Evolutionary conservation across 2,888 invertebrate genomes (phyloP), one percentile per base, ranked within the genome.

Genomic region (Myopa tessellatipennis): DNA sequence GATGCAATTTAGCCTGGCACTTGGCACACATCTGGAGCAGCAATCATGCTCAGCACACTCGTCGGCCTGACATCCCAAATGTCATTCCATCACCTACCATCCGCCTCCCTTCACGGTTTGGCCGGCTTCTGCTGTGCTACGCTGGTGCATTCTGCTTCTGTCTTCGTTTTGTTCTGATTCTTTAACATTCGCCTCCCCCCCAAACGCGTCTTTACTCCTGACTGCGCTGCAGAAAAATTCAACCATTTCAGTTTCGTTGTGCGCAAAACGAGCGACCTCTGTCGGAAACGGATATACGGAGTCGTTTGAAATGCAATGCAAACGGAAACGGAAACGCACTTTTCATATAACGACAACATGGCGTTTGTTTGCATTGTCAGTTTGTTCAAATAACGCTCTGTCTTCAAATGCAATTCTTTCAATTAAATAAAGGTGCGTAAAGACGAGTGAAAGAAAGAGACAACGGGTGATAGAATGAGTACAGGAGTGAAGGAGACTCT

Each of bases 1-100:
- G 72, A 72, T 60, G 72, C 60, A 72, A 58, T 72, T 72, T 60
- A 40, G 61, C 12, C 72, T 72, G 72, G n/a, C 72, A 60, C 60
- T 40, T 60, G 60, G 60, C 58, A 72, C n/a, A 60, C 60, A 60
- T 72, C n/a, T 18, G 18, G 58, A 16, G 34, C 26, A 26, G 26
- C 26, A 26, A 26, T 26, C 26, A 26, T 26, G 26, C 26, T 26
- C 26, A 26, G 26, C 26, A 26, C 26, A 26, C 26, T 26, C 26
- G 26, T 26, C 26, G 26, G 26, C 1, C 26, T 26, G 26, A 26
- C 26, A 26, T 26, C 26, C 26, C 26, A 26, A 26, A 26, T 26
- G 26, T 26, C 26, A 26, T 26, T 26, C 26, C 26, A 26, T 26
- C 26, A 26, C 36, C 18, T 14, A n/a, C 69, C n/a, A 34, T 18